Percentiles rank a stretch among this genome's conserved stretches.
Conservation (phyloP, 2,113 vertebrate species). For the Phoenicopterus ruber region DNA sequence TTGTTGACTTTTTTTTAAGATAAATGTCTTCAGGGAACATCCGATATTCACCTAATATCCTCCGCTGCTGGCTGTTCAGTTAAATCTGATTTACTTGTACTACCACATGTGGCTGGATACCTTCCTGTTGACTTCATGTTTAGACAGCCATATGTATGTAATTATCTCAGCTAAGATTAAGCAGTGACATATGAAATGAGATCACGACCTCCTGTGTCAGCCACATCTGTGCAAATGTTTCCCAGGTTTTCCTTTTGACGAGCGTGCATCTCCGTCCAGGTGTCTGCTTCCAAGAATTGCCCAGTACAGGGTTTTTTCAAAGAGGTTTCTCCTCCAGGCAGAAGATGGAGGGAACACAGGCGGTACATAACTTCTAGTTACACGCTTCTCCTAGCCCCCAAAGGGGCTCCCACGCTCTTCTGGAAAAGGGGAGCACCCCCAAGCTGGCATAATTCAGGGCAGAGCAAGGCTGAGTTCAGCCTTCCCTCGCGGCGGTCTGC, state of each 20-base stretch:
- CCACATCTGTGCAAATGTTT: not conserved
- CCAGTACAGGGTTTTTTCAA: not conserved
- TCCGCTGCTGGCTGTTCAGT: not conserved
- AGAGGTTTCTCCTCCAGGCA: not conserved
- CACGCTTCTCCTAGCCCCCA: not conserved
- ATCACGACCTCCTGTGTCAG: not conserved
- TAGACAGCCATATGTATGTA: conserved; percentile 13
- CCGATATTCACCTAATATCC: not conserved
- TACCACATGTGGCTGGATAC: conserved; percentile 21
- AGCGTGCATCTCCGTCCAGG: not conserved
- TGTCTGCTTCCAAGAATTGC: not conserved
- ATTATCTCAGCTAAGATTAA: conserved; percentile 35
- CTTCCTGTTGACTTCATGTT: conserved; percentile 51
- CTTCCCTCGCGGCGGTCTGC: rapidly evolving
- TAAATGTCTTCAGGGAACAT: not conserved
- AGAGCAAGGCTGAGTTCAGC: not conserved
- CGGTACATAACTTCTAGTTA: not conserved
- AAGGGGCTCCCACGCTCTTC: not conserved
- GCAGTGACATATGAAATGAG: conserved; percentile 15
- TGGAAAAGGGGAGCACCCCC: not conserved
- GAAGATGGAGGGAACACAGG: not conserved
- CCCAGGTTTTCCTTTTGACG: not conserved
- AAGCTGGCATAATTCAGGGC: not conserved
- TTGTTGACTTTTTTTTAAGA: not conserved
- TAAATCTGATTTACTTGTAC: conserved; percentile 29